These are phyloP conservation scores for Pseudococcus viburni DNA, from an alignment of 2,888 invertebrate species.

Conservation along the genomic window DNA sequence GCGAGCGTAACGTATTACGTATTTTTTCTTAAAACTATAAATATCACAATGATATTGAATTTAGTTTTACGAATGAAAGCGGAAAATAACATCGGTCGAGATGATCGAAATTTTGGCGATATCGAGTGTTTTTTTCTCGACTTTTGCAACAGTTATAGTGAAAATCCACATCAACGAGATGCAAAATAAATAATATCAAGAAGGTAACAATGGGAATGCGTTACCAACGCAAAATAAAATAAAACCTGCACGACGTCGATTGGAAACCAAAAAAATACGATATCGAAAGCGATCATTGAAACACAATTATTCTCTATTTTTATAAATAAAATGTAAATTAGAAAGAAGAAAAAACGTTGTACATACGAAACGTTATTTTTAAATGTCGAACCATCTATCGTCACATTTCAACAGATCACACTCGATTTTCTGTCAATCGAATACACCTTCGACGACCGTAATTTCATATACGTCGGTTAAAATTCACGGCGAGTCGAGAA, in stretches of 20 bases:
- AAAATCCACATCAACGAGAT: not conserved
- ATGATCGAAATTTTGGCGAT: not conserved
- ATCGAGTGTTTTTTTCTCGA: not conserved
- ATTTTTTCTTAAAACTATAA: conserved; percentile 49
- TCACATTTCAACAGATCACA: conserved; percentile 15
- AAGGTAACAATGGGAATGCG: not conserved
- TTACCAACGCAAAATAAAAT: not conserved
- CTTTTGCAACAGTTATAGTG: not conserved
- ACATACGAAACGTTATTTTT: not conserved
- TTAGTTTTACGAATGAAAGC: conserved; percentile 16
- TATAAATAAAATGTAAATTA: not conserved
- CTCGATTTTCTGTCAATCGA: not conserved
- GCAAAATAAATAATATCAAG: not conserved
- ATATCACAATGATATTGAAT: conserved; percentile 58
- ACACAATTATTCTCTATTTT: not conserved
- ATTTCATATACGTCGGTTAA: not conserved
- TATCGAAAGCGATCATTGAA: not conserved
- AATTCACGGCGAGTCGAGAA: not conserved
- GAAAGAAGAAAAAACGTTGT: not conserved
- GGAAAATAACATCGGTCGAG: not conserved
- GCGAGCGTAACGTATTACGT: conserved; percentile 8
- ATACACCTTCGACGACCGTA: not conserved
- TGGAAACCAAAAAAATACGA: not conserved
- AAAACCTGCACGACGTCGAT: not conserved
- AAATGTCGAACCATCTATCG: not conserved